phyloP scores from a whole-genome alignment of 2,113 vertebrate species.

The Lepisosteus osseus region DNA sequence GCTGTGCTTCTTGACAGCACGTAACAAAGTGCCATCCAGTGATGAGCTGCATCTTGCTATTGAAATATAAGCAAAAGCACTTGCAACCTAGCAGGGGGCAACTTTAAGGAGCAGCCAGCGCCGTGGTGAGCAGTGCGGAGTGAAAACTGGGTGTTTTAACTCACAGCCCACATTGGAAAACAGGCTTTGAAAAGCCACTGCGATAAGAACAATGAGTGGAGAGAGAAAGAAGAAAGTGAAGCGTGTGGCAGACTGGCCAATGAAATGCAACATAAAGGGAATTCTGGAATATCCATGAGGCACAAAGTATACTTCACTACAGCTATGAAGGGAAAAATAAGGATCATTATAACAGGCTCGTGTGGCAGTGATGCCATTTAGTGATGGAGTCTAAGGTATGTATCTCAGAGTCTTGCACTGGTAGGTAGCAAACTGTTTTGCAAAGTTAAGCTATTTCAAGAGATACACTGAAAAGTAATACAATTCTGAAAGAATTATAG shows the following conservation, averaged over 20 bases:
- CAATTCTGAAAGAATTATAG: no score
- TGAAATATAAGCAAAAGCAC: neutral
- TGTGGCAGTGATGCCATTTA: no score
- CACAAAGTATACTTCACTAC: no score
- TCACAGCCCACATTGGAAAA: neutral
- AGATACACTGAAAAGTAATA: no score
- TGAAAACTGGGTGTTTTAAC: constrained; percentile 5
- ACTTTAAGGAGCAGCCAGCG: neutral
- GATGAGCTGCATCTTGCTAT: neutral
- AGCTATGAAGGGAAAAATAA: no score
- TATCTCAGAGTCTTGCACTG: no score
- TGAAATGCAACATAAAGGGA: neutral
- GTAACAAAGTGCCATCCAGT: neutral
- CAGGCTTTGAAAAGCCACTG: neutral
- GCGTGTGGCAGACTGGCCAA: neutral
- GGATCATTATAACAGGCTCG: no score
- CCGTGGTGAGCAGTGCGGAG: neutral
- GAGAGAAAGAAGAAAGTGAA: neutral
- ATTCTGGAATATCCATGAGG: neutral
- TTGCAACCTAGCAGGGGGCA: neutral
- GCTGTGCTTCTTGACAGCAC: neutral
- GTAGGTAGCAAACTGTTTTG: no score
- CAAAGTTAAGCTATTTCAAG: no score
- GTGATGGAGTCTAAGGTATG: no score
- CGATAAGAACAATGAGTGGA: neutral